A percentile compares a stretch with the other conserved stretches of the same genome.
Conservation (phyloP, 2,888 invertebrate genomes). For the Drosophila multiciliata region DNA sequence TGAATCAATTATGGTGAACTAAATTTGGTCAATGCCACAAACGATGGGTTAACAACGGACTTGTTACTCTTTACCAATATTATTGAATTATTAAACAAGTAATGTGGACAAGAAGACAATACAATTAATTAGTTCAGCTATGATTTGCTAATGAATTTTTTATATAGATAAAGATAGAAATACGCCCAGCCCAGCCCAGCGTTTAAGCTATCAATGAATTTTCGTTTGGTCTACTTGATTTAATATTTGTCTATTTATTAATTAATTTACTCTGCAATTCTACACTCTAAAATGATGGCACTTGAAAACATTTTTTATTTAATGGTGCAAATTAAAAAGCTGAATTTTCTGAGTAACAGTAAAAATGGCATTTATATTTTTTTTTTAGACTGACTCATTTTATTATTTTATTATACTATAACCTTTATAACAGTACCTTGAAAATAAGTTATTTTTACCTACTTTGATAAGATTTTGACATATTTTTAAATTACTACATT, state of each 20-base stretch:
- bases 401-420: neutral
- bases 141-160: neutral
- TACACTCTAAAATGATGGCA: constrained; percentile 37
- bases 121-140: constrained; percentile 1
- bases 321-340: neutral
- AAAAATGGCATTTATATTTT: constrained; percentile 6
- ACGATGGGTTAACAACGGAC: neutral
- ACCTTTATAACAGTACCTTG: neutral
- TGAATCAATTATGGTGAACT: constrained; percentile 60
- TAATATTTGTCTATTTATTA: neutral
- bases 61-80: neutral
- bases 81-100: neutral
- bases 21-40: constrained; percentile 67
- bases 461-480: no score
- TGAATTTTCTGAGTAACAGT: neutral
- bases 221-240: neutral
- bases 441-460: neutral
- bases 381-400: constrained; percentile 1
- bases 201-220: neutral
- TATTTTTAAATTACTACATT: no score
- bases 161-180: neutral
- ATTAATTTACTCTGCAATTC: neutral
- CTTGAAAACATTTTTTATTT: constrained; percentile 48
- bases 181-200: neutral
- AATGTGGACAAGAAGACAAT: neutral